Base-by-base conservation (phyloP, 2,797 vertebrate species). In the Micromesistius poutassou region DNA sequence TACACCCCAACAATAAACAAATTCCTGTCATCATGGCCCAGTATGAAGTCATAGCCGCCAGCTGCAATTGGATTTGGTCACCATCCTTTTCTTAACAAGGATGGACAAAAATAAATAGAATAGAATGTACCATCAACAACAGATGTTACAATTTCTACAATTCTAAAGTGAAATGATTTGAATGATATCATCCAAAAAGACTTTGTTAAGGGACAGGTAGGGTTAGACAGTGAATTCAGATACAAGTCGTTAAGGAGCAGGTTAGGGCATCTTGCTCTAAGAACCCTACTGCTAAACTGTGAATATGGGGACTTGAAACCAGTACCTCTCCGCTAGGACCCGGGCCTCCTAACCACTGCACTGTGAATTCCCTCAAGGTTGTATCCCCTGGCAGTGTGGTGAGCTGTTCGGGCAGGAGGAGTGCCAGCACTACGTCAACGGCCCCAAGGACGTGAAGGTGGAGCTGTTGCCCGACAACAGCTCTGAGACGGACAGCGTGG, bases 381-480 rank as follows among this genome's bases (percentile, higher is more conserved):
- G 94, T 83, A 78, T 94, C 38, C 94, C 94, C 0, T 89, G 92
- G 93, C 94, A 93, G 0, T 95, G 94, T 82, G 78, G 83, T 0
- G 82, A 86, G 74, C 88, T 94, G 74, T 76, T 95, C 0, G 91
- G 91, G 40, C 33, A 83, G 31, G 86, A 91, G 55, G 87, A 90
- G 62, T 95, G 94, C 77, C 86, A 92, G 40, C 94, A 95, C 81
- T 95, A 92, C 0, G 93, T 94, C 33, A 85, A 93, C 0, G 90
- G 91, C 0, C 94, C 94, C 0, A 79, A 79, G 12, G 90, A 94
- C 42, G 86, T 95, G 79, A 88, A 36, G 0, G 42, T 94, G 1
- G 85, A 94, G 76, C 86, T 92, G 46, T 12, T 91, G 5, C 33
- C 77, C 0, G 86, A 87, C 40, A 73, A 78, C 2, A 83, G 91